Base-by-base conservation (phyloP, 2,113 vertebrate genomes). In the Spea multiplicata region DNA sequence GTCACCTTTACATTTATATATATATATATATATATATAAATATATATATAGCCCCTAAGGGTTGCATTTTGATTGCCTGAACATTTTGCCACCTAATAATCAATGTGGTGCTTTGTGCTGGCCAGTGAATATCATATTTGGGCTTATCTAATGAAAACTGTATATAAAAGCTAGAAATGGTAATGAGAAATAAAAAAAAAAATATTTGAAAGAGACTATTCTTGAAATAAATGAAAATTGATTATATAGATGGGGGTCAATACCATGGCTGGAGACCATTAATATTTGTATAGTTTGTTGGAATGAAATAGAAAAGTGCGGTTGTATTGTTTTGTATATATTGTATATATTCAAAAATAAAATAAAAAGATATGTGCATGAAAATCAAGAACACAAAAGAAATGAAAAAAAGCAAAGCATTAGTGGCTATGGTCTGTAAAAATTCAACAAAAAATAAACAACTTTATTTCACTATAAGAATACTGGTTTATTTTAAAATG, bases 271-370 rank as follows among this genome's bases (percentile, higher is more conserved):
- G 90, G 94, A 94, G 94, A 95, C 96, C 96, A 94, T 94, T 95
- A 95, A 95, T 95, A 96, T 97, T 97, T 98, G 96, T 98, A 99
- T 98, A 99, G 96, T 97, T 97, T 98, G 93, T 96, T 96, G 95
- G 96, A 96, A 96, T 94, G 95, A 95, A 91, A 91, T 88, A 92
- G 92, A 87, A 91, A 94, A 95, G 96, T 94, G 95, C 95, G 96
- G 97, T 95, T 98, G 95, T 98, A 97, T 94, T 96, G 95, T 96
- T 96, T 59, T 99, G 97, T 99, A 99, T 86, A 99, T 98, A 99
- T 85, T 98, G 97, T 99, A 98, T 94, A 99, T 98, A 99, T 82
- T 94, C n/a, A 95, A 95, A 95, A 95, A 94, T 92, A 91, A 90
- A 86, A 73, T 55, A 66, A 46, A 69, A 94, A 97, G 95, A 94